These are phyloP conservation scores for Lithophane leautieri DNA, from an alignment of 2,888 invertebrate genomes.

Conservation along the genomic window DNA sequence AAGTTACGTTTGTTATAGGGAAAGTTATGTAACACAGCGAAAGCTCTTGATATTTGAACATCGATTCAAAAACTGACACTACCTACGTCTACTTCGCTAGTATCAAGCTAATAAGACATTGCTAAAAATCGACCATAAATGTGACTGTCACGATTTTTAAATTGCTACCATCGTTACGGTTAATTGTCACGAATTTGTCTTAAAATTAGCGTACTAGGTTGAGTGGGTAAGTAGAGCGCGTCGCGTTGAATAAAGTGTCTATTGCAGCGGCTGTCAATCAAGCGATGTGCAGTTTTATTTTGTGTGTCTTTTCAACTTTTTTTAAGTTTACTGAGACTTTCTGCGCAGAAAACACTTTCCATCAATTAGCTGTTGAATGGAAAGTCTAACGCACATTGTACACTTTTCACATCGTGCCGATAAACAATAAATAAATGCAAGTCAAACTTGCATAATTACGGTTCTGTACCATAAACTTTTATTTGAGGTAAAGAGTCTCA, in stretches of 20 bases:
- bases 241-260: slow-evolving; percentile 71
- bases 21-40: slow-evolving; percentile 63
- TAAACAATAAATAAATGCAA: slow-evolving; percentile 44
- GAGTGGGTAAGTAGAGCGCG: slow-evolving; percentile 77
- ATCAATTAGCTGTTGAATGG: slow-evolving; percentile 70
- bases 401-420: slow-evolving; percentile 35
- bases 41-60: slow-evolving; percentile 55
- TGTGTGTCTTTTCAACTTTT: slow-evolving; percentile 72
- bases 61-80: slow-evolving; percentile 26
- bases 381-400: slow-evolving; percentile 64
- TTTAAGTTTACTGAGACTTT: slow-evolving; percentile 72
- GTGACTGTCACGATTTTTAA: slow-evolving; percentile 55
- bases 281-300: slow-evolving; percentile 72
- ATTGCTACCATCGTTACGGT: slow-evolving; percentile 68
- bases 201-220: slow-evolving; percentile 75
- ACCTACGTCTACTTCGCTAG: background rate
- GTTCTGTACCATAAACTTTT: slow-evolving; percentile 31
- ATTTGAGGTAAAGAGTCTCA: slow-evolving; percentile 21
- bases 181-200: slow-evolving; percentile 75
- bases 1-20: slow-evolving; percentile 66
- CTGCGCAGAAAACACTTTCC: slow-evolving; percentile 78
- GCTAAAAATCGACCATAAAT: slow-evolving; percentile 49
- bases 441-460: slow-evolving; percentile 20
- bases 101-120: slow-evolving; percentile 24
- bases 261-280: slow-evolving; percentile 75